Base-by-base conservation (phyloP, 2,113 vertebrate genomes). In the Platysternon megacephalum region DNA sequence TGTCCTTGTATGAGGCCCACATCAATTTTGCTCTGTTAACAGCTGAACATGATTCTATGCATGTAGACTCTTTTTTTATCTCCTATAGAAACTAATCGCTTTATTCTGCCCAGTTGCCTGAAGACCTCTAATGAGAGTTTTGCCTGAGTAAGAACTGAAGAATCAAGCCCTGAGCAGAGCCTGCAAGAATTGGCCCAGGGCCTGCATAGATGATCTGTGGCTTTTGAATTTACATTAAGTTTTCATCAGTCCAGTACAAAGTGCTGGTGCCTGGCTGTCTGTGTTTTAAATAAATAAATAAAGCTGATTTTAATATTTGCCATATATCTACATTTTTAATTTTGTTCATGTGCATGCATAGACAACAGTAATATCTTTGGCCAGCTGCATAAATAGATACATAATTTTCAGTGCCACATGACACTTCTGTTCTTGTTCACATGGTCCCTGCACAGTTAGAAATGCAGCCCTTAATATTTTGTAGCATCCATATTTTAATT, bases 401-500 rank as follows among this genome's bases (percentile, higher is more conserved):
- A 87, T 84, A 21, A 39, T 42, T 95, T 93, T 32, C 81, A 88
- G 58, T 29, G 39, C 49, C 10, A 22, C 53, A 24, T 52, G 76
- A 48, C 44, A 85, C 39, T 80, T 68, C 55, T 79, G 74, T 46
- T 95, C 85, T 49, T 65, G 8, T 58, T 88, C 86, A n/a, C 4
- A 11, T 2, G 14, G 53, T 72, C 61, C 58, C 74, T 82, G 76
- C 90, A 39, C 55, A 86, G 35, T 19, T 74, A 42, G 81, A 92
- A 48, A 55, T 82, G 84, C 51, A 91, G 61, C 46, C 82, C 29
- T 95, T 90, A 76, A 78, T 53, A 61, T 76, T 95, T 91, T 91
- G 58, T 89, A 89, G 48, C 74, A 87, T 44, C 79, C 51, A 92
- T 84, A 83, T 79, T 58, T 87, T 88, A 91, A 78, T 79, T 94